Conservation (phyloP, 1,140 invertebrate species). For the Nephila pilipes region DNA sequence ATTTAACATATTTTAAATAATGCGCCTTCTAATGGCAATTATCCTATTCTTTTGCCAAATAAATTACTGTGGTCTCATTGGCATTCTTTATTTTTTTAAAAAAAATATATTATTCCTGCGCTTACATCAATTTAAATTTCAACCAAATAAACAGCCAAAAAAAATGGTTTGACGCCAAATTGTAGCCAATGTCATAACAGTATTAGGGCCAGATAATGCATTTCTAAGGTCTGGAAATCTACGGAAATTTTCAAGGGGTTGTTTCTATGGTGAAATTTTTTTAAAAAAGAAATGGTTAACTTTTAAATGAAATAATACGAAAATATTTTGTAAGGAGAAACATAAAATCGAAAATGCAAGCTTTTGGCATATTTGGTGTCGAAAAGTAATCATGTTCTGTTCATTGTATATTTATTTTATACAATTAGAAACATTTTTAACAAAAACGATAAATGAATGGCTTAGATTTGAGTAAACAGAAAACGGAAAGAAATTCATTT, state of each 20-base stretch:
- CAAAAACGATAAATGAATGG: neutral
- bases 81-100: no score
- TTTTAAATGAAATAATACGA: no score
- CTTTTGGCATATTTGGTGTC: neutral
- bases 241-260: no score
- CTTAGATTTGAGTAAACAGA: neutral
- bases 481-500: conserved; percentile 41
- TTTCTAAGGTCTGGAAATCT: no score
- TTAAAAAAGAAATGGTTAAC: neutral
- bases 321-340: no score
- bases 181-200: neutral
- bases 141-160: neutral
- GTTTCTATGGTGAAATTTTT: neutral
- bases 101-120: neutral
- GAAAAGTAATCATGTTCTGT: neutral
- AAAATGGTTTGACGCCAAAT: neutral
- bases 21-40: neutral
- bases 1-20: no score
- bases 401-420: neutral
- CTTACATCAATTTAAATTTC: neutral
- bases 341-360: no score
- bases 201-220: neutral
- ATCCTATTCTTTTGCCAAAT: neutral
- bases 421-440: neutral
- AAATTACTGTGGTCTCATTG: no score